Evolutionary conservation across 2,113 vertebrate genomes (phyloP), one percentile per base, ranked within the genome.

Genomic region (Ceuthmochares aereus): DNA sequence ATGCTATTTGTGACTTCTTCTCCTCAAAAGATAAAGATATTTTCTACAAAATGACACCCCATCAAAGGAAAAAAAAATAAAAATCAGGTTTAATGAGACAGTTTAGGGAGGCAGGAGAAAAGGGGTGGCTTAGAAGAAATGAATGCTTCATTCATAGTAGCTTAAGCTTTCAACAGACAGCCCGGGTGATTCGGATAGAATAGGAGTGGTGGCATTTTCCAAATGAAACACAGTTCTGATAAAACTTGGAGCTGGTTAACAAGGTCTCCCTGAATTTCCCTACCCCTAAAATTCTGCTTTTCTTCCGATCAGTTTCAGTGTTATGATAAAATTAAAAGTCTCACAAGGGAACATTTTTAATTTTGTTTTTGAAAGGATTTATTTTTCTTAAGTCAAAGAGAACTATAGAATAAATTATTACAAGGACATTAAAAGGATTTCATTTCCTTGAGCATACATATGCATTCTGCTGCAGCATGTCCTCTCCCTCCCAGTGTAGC

Each of bases 401-500:
- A 73, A 83, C 67, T 49, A 90, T 79, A 93, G 96, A 91, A 97
- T 95, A 96, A 95, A 97, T 91, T 91, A 96, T 96, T 96, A 93
- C 87, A 81, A 95, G 96, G 96, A 77, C 95, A 85, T 95, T 97
- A 97, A 97, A 97, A 97, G 95, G 94, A 96, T 97, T 97, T 97
- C 51, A 96, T 98, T 98, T 98, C 96, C 97, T 98, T 97, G 94
- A 97, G 95, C 96, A 95, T 91, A 90, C 92, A 96, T 94, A 98
- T 97, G 96, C 94, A 97, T 98, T 96, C 95, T 93, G 95, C 90
- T 96, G 95, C 94, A 90, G 97, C 92, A 72, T 97, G 97, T 98
- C 97, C 94, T 96, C 96, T 98, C 97, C 97, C 98, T 98, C 96
- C 97, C 89, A 97, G 97, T 98, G 98, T 94, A 98, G 97, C 97